phyloP scores from a whole-genome alignment of 2,113 vertebrate genomes.

The Tangachromis dhanisi region DNA sequence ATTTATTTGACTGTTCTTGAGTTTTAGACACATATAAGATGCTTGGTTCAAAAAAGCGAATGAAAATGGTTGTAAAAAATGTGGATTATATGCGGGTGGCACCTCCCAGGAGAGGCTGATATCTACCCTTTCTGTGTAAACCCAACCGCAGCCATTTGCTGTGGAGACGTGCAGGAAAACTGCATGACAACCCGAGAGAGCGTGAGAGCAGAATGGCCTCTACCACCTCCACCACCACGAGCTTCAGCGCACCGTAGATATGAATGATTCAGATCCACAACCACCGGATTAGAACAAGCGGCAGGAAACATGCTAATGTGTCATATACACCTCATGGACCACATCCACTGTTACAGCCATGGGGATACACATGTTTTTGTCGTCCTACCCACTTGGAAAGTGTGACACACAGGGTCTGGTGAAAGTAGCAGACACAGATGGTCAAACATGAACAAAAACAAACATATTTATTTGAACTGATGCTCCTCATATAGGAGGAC shows the following conservation, averaged over 20 bases:
- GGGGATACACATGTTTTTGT: background rate
- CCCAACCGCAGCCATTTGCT: background rate
- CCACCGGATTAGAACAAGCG: background rate
- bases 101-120: background rate
- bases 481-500: background rate
- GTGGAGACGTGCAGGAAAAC: background rate
- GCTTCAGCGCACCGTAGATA: background rate
- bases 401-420: background rate
- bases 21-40: background rate
- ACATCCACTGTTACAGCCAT: background rate
- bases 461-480: background rate
- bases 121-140: background rate
- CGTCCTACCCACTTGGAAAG: background rate
- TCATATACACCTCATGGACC: constrained; percentile 28
- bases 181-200: background rate
- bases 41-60: background rate
- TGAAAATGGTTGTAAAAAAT: background rate
- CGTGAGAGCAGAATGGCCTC: background rate
- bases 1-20: background rate
- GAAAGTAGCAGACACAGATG: background rate
- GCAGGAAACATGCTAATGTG: constrained; percentile 19
- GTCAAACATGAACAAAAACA: background rate
- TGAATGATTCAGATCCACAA: constrained; percentile 18
- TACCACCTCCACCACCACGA: background rate
- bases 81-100: background rate